Evolutionary conservation across 2,113 vertebrate genomes (phyloP).

Genomic region (Psammodynastes pulverulentus): DNA sequence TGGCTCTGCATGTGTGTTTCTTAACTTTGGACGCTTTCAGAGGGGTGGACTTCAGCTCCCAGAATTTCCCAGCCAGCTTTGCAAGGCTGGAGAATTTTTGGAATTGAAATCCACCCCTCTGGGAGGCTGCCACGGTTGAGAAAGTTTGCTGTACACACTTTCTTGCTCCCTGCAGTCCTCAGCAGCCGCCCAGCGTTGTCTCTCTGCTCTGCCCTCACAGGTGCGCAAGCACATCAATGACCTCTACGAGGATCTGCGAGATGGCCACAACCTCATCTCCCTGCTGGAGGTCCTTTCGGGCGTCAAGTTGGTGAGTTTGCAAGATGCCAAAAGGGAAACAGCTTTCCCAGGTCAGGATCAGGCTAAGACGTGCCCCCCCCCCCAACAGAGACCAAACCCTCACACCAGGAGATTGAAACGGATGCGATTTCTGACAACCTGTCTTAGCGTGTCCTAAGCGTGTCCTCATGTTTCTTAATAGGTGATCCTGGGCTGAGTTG

Average conservation of each 20-base stretch:
- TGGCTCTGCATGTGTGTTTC: background rate
- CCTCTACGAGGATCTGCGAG: slow-evolving; percentile 91
- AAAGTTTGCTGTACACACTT: background rate
- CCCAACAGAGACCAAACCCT: background rate
- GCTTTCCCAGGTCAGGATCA: background rate
- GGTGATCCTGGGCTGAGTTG: background rate
- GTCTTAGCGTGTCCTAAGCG: background rate
- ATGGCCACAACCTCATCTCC: slow-evolving; percentile 96
- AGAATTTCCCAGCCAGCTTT: background rate
- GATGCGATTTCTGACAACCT: background rate
- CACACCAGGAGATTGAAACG: background rate
- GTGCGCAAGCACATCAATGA: slow-evolving; percentile 95
- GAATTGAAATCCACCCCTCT: background rate
- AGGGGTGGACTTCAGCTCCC: background rate
- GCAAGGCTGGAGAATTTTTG: background rate
- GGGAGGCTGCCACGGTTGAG: background rate
- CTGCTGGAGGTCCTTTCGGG: slow-evolving; percentile 94
- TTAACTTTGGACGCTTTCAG: background rate
- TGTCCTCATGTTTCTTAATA: background rate
- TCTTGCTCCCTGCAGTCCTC: accelerated
- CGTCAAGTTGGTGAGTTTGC: slow-evolving; percentile 85
- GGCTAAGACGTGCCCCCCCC: background rate
- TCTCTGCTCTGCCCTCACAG: slow-evolving; percentile 56
- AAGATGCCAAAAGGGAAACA: background rate
- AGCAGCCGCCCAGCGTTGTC: background rate